phyloP scores from a whole-genome alignment of 2,113 vertebrate species.

The Anthoscopus minutus region DNA sequence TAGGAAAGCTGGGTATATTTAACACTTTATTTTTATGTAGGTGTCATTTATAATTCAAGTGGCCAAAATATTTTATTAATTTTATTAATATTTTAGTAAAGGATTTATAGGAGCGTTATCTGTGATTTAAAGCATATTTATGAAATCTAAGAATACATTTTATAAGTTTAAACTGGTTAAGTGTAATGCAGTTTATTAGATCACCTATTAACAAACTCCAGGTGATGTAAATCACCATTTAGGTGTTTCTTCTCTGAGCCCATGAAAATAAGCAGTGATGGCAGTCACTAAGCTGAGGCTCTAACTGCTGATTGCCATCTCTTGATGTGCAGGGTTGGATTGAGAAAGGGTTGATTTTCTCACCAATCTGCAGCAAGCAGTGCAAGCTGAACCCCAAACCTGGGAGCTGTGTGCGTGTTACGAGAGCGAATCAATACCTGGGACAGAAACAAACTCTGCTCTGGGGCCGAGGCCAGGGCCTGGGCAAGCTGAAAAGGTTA shows the following conservation, averaged over 20 bases:
- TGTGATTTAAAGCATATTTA: background rate
- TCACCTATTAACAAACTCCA: background rate
- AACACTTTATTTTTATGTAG: background rate
- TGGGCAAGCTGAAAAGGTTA: background rate
- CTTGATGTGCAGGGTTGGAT: background rate
- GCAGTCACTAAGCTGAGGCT: background rate
- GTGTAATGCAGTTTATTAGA: background rate
- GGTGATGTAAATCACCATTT: fast-evolving
- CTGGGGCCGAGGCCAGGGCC: background rate
- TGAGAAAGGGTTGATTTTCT: background rate
- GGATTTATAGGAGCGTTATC: background rate
- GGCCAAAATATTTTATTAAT: background rate
- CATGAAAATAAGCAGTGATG: background rate
- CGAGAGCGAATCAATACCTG: background rate
- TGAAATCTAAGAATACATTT: background rate
- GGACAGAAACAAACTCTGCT: background rate
- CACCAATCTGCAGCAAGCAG: background rate
- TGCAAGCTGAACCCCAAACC: background rate
- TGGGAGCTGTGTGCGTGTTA: fast-evolving
- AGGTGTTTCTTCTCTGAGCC: background rate
- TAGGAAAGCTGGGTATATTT: background rate
- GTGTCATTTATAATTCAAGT: background rate
- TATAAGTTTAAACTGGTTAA: background rate
- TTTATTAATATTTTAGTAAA: background rate
- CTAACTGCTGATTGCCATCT: background rate